Evolutionary conservation across 2,797 vertebrate species (phyloP).

Genomic region (Eulemur coronatus): DNA sequence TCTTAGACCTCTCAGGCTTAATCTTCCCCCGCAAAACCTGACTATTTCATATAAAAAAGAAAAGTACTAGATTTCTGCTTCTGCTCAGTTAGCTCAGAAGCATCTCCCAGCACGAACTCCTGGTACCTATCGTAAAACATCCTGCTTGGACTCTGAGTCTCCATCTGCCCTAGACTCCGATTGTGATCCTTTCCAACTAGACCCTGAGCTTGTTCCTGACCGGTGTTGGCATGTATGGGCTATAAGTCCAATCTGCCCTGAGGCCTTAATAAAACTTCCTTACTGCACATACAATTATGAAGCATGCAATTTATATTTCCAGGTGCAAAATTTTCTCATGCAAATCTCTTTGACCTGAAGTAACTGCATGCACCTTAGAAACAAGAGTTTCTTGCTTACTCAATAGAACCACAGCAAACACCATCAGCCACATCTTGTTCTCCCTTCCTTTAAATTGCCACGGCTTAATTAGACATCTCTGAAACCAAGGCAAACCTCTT

Average conservation of each 20-base stretch:
- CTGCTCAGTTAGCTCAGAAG: neutral
- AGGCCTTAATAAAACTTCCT: slow-evolving; percentile 39
- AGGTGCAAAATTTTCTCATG: slow-evolving; percentile 56
- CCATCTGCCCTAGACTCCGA: neutral
- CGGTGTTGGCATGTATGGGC: neutral
- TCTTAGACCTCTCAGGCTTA: slow-evolving; percentile 46
- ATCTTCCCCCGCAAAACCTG: neutral
- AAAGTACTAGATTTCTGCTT: neutral
- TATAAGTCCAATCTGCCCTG: neutral
- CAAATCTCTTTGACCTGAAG: slow-evolving; percentile 53
- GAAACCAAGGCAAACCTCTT: neutral
- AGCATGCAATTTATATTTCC: slow-evolving; percentile 57
- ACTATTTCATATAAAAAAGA: neutral
- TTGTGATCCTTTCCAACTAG: neutral
- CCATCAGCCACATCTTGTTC: neutral
- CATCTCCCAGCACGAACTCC: neutral
- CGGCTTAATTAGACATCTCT: neutral
- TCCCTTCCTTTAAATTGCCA: neutral
- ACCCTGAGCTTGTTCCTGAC: fast-evolving
- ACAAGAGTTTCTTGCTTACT: neutral
- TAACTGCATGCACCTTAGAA: slow-evolving; percentile 17
- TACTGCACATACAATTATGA: neutral
- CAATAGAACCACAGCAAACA: neutral
- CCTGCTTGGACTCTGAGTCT: neutral
- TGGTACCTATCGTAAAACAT: neutral